Evolutionary conservation across 2,113 vertebrate genomes (phyloP).

Genomic region (Corythaixoides concolor): DNA sequence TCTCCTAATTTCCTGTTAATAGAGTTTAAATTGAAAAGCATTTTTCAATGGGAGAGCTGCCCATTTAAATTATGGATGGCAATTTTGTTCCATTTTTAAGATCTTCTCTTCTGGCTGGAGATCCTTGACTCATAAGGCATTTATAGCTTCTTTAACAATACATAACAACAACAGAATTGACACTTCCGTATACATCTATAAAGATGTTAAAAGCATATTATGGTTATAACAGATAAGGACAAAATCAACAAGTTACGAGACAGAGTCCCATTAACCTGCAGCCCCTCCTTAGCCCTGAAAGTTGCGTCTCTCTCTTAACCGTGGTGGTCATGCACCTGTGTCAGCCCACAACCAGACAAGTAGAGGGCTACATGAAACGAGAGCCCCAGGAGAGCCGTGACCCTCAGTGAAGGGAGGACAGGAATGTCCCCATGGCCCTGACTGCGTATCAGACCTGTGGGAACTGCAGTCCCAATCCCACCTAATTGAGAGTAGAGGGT

Average conservation of each 20-base stretch:
- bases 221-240: neutral
- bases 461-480: neutral
- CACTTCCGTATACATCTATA: neutral
- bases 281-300: neutral
- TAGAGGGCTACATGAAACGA: neutral
- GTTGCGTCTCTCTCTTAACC: accelerated
- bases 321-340: accelerated
- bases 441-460: accelerated
- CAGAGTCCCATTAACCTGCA: neutral
- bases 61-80: conserved; percentile 46
- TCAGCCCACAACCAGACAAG: neutral
- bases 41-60: conserved; percentile 35
- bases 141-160: conserved; percentile 28
- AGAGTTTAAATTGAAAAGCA: conserved; percentile 58
- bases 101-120: conserved; percentile 18
- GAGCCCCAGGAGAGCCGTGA: neutral
- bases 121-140: conserved; percentile 1
- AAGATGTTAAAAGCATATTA: neutral
- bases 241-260: neutral
- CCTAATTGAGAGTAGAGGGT: neutral
- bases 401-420: neutral
- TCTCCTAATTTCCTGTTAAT: conserved; percentile 62
- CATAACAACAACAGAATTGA: neutral
- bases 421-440: neutral
- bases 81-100: conserved; percentile 43